phyloP scores from a whole-genome alignment of 2,797 vertebrate genomes.

The Arctocebus calabarensis region DNA sequence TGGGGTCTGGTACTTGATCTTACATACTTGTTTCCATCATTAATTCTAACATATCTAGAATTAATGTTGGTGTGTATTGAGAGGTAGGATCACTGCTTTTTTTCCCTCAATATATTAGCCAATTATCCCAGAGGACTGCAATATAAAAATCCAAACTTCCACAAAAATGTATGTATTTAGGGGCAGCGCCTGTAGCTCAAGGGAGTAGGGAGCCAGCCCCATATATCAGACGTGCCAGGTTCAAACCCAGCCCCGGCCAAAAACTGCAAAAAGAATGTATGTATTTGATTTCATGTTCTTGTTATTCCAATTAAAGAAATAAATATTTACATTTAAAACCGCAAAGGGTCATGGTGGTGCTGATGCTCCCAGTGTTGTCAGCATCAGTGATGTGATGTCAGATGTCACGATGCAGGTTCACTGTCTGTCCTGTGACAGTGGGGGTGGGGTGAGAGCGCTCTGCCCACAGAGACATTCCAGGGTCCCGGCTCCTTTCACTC shows the following conservation, averaged over 20 bases:
- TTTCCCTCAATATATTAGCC: background rate
- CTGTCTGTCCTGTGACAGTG: fast-evolving
- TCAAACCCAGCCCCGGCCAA: no score
- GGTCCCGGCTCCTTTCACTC: background rate
- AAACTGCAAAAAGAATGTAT: no score
- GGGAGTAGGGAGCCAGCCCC: no score
- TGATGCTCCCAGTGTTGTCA: fast-evolving
- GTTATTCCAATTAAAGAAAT: background rate
- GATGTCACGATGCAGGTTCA: fast-evolving
- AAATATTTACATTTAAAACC: background rate
- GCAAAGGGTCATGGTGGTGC: background rate
- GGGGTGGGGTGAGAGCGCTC: fast-evolving
- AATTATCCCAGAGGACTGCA: background rate
- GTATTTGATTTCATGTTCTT: background rate
- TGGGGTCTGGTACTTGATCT: background rate
- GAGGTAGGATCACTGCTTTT: background rate
- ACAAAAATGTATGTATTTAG: background rate
- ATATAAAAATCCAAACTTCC: background rate
- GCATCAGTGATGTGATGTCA: fast-evolving
- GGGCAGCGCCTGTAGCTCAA: no score
- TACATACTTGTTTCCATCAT: background rate
- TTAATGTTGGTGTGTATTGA: background rate
- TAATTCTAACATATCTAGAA: background rate
- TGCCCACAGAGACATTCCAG: fast-evolving
- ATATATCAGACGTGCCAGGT: no score